Base-by-base conservation (phyloP, 2,797 vertebrate genomes). In the Falco columbarius region DNA sequence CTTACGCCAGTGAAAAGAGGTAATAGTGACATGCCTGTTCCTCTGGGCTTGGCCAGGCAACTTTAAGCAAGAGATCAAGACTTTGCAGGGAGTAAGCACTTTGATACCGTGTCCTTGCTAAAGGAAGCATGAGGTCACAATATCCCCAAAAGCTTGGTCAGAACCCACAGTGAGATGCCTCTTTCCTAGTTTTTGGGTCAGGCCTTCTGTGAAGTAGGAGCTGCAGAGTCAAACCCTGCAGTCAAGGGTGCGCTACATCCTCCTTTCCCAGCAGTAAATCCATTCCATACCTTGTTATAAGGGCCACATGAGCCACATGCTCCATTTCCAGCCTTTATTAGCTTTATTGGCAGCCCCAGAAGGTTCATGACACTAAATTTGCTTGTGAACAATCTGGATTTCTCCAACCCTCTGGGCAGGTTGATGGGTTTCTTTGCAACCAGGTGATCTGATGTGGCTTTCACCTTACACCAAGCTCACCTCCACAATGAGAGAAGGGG, bases 1-100 rank as follows among this genome's bases (percentile, higher is more conserved):
- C 98, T 23, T 99, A 99, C 1, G 98, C 99, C 90, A 98, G 94
- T 47, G 99, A 99, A 90, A 99, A 98, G 93, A 99, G 98, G 99
- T 99, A 96, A 97, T 4, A 47, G 36, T 66, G 40, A 68, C 55
- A 47, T 54, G 4, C 47, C 86, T 29, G 36, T 23, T 80, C 52
- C n/a, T 62, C 62, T 73, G 10, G 22, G 20, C 9, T 79, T 77
- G 46, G 3, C n/a, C 26, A 51, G 46, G 54, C 24, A 46, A 22
- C 18, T 0, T 63, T 54, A 38, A 10, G 10, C 40, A 86, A 62
- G n/a, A 10, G 19, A 58, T 55, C 38, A 84, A 34, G 93, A 20
- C 23, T 68, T 56, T 10, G 4, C 40, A 42, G 58, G 27, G 63
- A 49, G 8, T 19, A 40, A 71, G 32, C 6, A 6, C 23, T 81